Conservation (phyloP, 2,113 vertebrate genomes). For the Dasyurus viverrinus region DNA sequence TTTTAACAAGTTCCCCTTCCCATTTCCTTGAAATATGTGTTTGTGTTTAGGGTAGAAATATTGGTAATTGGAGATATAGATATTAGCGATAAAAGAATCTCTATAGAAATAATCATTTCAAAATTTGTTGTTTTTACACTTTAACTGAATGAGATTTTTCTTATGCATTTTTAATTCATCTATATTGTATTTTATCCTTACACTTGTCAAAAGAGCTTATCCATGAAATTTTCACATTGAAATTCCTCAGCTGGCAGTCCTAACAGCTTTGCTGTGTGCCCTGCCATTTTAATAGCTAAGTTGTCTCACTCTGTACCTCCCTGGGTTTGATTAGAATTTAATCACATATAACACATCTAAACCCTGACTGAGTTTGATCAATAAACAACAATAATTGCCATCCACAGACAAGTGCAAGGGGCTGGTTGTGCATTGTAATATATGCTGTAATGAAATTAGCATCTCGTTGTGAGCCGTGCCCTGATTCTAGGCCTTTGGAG, state of each 20-base stretch:
- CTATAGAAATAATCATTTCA: slow-evolving; percentile 10
- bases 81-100: background rate
- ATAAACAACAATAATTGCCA: slow-evolving; percentile 13
- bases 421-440: slow-evolving; percentile 5
- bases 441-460: background rate
- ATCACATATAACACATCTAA: slow-evolving; percentile 14
- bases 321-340: slow-evolving; percentile 23
- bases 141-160: background rate
- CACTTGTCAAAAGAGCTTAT: slow-evolving; percentile 15
- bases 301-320: slow-evolving; percentile 2
- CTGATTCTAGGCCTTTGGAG: background rate
- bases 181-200: background rate
- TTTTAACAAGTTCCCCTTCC: slow-evolving; percentile 13
- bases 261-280: slow-evolving; percentile 6
- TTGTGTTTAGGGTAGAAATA: background rate
- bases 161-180: slow-evolving; percentile 24
- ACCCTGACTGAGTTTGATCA: slow-evolving; percentile 24
- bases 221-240: slow-evolving; percentile 11
- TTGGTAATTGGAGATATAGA: background rate
- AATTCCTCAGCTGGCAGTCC: background rate
- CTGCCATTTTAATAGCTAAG: slow-evolving; percentile 14
- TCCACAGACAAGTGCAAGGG: background rate
- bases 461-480: background rate
- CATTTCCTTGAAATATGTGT: background rate
- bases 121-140: slow-evolving; percentile 5